phyloP scores from a whole-genome alignment of 2,113 vertebrate genomes.

The Myrmophylax atrothorax region DNA sequence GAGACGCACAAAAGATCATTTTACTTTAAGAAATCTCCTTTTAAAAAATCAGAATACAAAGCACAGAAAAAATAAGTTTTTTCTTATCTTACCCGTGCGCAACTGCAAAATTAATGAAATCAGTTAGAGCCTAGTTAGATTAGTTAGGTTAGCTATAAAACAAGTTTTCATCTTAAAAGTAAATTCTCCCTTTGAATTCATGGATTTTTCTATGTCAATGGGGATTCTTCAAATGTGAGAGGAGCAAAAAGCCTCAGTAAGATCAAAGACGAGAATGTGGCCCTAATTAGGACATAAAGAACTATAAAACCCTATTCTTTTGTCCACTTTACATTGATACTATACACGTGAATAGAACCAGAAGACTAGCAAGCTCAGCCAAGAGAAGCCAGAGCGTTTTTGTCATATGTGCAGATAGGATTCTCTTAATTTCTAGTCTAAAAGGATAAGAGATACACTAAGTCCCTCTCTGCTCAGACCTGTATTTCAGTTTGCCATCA shows the following conservation, averaged over 20 bases:
- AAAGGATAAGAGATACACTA: not conserved
- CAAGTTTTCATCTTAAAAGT: constrained; percentile 42
- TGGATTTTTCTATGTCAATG: constrained; percentile 55
- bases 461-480: not conserved
- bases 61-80: not conserved
- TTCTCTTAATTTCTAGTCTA: not conserved
- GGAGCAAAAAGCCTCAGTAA: constrained; percentile 59
- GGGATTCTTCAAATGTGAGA: constrained; percentile 54
- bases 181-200: constrained; percentile 51
- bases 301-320: constrained; percentile 55
- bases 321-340: constrained; percentile 53
- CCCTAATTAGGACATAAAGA: constrained; percentile 66
- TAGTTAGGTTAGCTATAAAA: not conserved
- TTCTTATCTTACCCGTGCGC: not conserved
- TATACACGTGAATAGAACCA: constrained; percentile 41
- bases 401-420: not conserved
- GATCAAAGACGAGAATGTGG: constrained; percentile 66
- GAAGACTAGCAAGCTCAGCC: constrained; percentile 31
- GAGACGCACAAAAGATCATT: constrained; percentile 24
- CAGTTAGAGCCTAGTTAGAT: not conserved
- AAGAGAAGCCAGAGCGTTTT: constrained; percentile 21
- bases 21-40: not conserved
- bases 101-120: constrained; percentile 32
- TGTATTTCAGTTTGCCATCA: not conserved
- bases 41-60: not conserved